A percentile compares a stretch with the other conserved stretches of the same genome.
Evolutionary conservation across 1,140 invertebrate genomes (phyloP).

Genomic region (Neodiprion pinetum): DNA sequence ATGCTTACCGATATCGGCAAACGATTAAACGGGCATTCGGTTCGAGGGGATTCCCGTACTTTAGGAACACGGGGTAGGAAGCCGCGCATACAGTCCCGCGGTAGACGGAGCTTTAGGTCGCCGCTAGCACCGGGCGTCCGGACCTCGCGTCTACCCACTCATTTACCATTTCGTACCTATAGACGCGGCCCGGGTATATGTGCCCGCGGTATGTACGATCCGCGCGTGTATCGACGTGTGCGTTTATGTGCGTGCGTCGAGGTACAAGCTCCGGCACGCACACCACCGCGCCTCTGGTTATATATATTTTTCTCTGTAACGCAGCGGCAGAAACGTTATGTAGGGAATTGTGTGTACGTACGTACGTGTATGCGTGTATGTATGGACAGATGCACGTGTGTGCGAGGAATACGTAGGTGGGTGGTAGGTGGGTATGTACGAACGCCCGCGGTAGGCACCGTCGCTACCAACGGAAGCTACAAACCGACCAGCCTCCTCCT

Average conservation of each 20-base stretch:
- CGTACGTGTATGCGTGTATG: not conserved
- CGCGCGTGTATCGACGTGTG: slow-evolving; percentile 25
- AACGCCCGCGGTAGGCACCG: not conserved
- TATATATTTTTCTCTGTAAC: slow-evolving; percentile 8
- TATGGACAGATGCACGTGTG: not conserved
- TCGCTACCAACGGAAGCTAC: slow-evolving; percentile 4
- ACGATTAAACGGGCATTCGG: no score
- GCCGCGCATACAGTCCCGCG: slow-evolving; percentile 57
- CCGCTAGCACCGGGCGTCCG: slow-evolving; percentile 61
- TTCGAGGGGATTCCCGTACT: not conserved
- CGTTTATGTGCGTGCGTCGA: slow-evolving; percentile 44
- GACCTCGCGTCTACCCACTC: slow-evolving; percentile 60
- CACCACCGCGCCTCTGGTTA: not conserved
- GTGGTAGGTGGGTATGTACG: not conserved
- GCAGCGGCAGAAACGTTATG: not conserved
- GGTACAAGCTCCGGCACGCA: slow-evolving; percentile 20
- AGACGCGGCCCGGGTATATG: slow-evolving; percentile 55
- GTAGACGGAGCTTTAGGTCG: slow-evolving; percentile 63
- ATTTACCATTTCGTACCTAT: slow-evolving; percentile 64
- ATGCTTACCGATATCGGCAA: no score
- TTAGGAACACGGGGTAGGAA: not conserved
- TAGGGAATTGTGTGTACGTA: not conserved
- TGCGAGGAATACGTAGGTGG: not conserved
- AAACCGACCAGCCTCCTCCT: not conserved
- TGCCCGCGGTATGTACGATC: slow-evolving; percentile 21